Evolutionary conservation across 2,113 vertebrate genomes (phyloP).

Genomic region (Pelecanoides urinatrix): DNA sequence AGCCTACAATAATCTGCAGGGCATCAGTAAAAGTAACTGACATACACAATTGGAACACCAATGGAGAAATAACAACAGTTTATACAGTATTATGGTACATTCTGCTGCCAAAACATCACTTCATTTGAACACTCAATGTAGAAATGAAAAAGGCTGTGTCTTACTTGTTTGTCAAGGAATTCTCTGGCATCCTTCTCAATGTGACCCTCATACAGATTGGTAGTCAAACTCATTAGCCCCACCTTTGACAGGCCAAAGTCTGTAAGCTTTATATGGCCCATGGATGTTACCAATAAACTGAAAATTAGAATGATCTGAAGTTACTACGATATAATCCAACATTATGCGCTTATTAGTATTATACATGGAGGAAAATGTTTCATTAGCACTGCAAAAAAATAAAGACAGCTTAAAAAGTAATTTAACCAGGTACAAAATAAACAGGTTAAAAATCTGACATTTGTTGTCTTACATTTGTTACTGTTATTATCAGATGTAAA

Average conservation of each 20-base stretch:
- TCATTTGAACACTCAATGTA: not conserved
- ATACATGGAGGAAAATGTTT: not conserved
- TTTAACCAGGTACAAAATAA: not conserved
- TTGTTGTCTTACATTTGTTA: not conserved
- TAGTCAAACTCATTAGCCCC: constrained; percentile 98
- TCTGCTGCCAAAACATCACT: not conserved
- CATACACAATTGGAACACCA: not conserved
- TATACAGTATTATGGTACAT: not conserved
- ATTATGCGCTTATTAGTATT: not conserved
- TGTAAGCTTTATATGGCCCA: constrained; percentile 98
- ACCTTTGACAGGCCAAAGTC: constrained; percentile 98
- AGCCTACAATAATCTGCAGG: constrained; percentile 23
- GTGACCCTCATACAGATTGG: constrained; percentile 95
- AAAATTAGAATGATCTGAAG: not conserved
- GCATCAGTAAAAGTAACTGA: constrained; percentile 35
- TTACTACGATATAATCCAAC: not conserved
- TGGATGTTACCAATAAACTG: constrained; percentile 89
- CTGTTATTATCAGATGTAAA: not conserved
- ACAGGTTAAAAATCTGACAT: not conserved
- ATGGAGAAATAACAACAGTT: not conserved
- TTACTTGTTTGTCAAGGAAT: constrained; percentile 96
- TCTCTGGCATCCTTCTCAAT: constrained; percentile 97
- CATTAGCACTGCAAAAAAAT: not conserved
- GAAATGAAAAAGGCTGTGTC: not conserved
- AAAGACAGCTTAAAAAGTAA: not conserved